These are phyloP conservation scores for Pseudomyrmex pallidus DNA, from an alignment of 1,140 invertebrate species.

Conservation along the genomic window DNA sequence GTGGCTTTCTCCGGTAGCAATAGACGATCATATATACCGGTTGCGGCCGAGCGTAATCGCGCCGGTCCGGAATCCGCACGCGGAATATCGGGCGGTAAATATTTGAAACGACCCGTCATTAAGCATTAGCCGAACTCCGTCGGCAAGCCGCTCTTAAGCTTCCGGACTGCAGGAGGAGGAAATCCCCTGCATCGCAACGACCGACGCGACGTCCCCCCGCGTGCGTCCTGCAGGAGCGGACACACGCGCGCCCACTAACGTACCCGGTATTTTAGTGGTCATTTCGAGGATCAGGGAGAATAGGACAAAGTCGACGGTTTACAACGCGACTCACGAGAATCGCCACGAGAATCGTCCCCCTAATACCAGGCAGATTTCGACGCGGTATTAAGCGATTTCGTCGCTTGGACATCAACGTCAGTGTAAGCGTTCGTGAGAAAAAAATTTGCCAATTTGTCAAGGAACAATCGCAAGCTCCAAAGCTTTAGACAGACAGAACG, in stretches of 20 bases:
- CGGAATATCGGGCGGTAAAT: conserved; percentile 74
- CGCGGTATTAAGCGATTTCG: conserved; percentile 35
- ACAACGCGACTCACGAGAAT: conserved; percentile 23
- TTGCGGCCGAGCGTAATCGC: conserved; percentile 65
- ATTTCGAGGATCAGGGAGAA: conserved; percentile 50
- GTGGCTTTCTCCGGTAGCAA: conserved; percentile 51
- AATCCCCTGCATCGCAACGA: conserved; percentile 65
- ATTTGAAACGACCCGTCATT: conserved; percentile 76
- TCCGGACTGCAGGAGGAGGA: conserved; percentile 68
- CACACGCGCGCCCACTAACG: conserved; percentile 50
- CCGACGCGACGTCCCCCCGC: conserved; percentile 1
- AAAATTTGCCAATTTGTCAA: neutral
- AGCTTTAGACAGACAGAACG: neutral
- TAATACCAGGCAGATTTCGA: conserved; percentile 1
- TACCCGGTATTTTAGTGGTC: conserved; percentile 57
- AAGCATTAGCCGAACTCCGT: conserved; percentile 72
- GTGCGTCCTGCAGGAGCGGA: conserved; percentile 56
- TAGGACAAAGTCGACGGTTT: conserved; percentile 24
- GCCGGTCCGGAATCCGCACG: conserved; percentile 59
- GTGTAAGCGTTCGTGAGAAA: neutral
- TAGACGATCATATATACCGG: conserved; percentile 57
- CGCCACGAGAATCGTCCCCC: neutral
- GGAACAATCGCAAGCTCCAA: neutral
- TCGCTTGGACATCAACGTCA: conserved; percentile 31
- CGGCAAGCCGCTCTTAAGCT: conserved; percentile 68